phyloP scores from a whole-genome alignment of 37 sponge, comb jelly and placozoan species.

The Oscarella lobularis region DNA sequence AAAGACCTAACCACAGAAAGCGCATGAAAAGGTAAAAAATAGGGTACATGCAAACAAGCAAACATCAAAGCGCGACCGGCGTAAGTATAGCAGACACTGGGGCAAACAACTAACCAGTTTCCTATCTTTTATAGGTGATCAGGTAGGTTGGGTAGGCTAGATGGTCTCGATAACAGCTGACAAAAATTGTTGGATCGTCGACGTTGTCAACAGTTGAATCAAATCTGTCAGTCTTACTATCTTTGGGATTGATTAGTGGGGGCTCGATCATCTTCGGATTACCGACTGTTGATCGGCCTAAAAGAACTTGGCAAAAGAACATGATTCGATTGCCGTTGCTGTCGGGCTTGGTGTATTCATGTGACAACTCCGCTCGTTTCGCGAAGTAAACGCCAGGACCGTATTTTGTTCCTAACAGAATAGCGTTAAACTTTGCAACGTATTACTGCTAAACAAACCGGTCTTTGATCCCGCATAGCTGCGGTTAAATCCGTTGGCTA shows the following conservation, averaged over 20 bases:
- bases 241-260: not conserved
- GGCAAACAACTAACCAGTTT: not conserved
- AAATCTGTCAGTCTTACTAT: not conserved
- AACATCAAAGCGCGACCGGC: not conserved
- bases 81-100: not conserved
- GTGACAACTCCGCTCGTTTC: not conserved
- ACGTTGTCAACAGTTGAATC: constrained; percentile 3
- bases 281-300: not conserved
- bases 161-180: not conserved
- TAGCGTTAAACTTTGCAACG: not conserved
- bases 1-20: too few species aligned
- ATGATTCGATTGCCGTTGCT: not conserved
- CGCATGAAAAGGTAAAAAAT: too few species aligned
- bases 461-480: not conserved
- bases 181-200: not conserved
- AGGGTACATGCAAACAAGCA: not conserved
- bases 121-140: not conserved
- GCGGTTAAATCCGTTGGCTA: constrained; percentile 12
- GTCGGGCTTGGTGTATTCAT: not conserved
- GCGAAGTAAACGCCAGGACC: constrained; percentile 5
- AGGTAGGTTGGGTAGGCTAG: not conserved
- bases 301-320: not conserved
- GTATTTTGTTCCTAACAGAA: not conserved
- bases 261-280: not conserved
- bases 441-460: not conserved